A percentile compares a stretch with the other conserved stretches of the same genome.
Conservation (phyloP, 2,113 vertebrate species). For the Anguilla rostrata region DNA sequence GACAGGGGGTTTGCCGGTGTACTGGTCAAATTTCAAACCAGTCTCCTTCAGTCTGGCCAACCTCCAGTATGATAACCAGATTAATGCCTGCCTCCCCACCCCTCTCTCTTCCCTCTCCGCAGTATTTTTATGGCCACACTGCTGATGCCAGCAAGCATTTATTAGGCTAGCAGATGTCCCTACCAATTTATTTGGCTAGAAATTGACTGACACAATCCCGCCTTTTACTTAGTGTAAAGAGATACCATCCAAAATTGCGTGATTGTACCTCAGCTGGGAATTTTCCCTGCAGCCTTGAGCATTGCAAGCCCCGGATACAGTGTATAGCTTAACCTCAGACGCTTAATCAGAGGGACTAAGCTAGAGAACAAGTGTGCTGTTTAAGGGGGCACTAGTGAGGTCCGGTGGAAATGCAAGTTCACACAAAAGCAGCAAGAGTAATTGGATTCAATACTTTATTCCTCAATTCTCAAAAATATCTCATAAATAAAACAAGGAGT, state of each 20-base stretch:
- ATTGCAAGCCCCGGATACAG: not conserved
- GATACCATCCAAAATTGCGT: not conserved
- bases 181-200: too few relatives aligned
- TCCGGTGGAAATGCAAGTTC: not conserved
- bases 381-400: not conserved
- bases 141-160: too few relatives aligned
- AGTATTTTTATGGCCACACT: too few relatives aligned
- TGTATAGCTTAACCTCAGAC: too few relatives aligned
- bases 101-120: too few relatives aligned
- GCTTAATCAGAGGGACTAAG: not conserved
- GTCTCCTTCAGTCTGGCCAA: too few relatives aligned
- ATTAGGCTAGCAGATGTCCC: not conserved
- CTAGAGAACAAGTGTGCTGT: not conserved
- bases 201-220: not conserved
- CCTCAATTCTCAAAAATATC: not conserved
- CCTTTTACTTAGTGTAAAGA: not conserved
- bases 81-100: too few relatives aligned
- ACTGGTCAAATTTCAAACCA: too few relatives aligned
- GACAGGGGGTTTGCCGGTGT: not conserved
- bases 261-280: not conserved
- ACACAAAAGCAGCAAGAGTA: not conserved
- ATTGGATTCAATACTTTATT: not conserved
- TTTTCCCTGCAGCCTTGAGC: not conserved
- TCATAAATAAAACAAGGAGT: not conserved
- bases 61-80: too few relatives aligned